A percentile compares a stretch with the other conserved stretches of the same genome.
These are phyloP conservation scores for Mus spretus DNA, from an alignment of 2,797 vertebrate species.

Conservation along the genomic window DNA sequence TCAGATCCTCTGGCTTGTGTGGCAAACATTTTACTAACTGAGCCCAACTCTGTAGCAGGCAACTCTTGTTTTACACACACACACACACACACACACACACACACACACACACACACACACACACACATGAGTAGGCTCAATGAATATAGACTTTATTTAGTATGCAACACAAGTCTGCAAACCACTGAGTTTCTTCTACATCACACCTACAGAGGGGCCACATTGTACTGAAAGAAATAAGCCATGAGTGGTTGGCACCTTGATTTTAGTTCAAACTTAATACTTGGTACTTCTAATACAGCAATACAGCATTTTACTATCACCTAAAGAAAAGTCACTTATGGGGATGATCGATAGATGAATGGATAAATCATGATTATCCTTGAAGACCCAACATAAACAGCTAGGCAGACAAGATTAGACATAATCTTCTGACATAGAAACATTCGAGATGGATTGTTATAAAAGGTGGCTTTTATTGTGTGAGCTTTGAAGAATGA, in stretches of 20 bases:
- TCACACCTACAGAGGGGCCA: neutral
- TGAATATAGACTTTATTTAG: conserved; percentile 5
- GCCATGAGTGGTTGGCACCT: neutral
- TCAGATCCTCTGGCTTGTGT: neutral
- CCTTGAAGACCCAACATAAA: neutral
- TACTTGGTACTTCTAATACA: neutral
- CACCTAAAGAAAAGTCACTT: conserved; percentile 48
- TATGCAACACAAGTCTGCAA: neutral
- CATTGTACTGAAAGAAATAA: neutral
- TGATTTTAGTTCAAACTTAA: conserved; percentile 14
- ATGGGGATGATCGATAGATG: no score
- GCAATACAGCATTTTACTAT: neutral
- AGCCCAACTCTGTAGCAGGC: neutral
- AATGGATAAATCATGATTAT: neutral
- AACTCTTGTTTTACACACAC: neutral
- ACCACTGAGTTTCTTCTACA: neutral
- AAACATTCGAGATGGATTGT: neutral
- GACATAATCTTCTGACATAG: neutral
- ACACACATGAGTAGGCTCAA: neutral
- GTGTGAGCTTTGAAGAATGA: neutral
- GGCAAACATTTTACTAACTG: neutral
- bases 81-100: neutral
- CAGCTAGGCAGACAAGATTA: neutral
- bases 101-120: no score
- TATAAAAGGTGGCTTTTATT: neutral